Conservation (phyloP, 2,113 vertebrate species). For the Muntiacus muntjak region DNA sequence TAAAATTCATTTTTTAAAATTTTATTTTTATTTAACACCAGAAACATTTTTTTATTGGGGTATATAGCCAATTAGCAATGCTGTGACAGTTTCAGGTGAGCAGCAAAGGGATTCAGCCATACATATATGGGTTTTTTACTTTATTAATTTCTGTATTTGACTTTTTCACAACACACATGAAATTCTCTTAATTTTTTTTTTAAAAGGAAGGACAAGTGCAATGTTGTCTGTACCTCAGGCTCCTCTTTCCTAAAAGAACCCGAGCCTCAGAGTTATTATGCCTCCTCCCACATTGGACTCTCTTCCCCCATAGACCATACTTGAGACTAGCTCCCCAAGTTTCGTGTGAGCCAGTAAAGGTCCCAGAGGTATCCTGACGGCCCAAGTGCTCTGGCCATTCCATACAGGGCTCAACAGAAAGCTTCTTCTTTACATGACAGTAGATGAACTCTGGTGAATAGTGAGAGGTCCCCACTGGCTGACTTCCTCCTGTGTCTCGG, state of each 20-base stretch:
- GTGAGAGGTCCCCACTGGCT: neutral
- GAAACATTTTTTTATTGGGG: neutral
- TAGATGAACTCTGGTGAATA: too few relatives aligned
- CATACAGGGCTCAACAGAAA: neutral
- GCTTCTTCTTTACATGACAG: neutral
- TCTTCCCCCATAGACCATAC: too few relatives aligned
- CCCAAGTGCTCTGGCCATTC: neutral
- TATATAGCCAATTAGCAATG: neutral
- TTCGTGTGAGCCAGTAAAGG: too few relatives aligned
- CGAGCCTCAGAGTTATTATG: neutral
- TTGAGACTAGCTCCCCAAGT: neutral
- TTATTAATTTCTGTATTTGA: neutral
- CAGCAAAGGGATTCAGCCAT: neutral
- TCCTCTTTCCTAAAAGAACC: neutral
- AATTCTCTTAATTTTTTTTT: neutral
- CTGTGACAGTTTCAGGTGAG: neutral
- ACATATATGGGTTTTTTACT: neutral
- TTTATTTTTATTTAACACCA: neutral
- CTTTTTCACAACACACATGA: neutral
- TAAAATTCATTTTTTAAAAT: neutral
- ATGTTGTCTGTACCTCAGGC: neutral
- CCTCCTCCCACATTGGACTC: too few relatives aligned
- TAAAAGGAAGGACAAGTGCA: neutral
- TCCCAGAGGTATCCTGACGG: neutral
- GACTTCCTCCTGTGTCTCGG: neutral